Evolutionary conservation across 2,113 vertebrate species (phyloP).

Genomic region (Narcine bancroftii): DNA sequence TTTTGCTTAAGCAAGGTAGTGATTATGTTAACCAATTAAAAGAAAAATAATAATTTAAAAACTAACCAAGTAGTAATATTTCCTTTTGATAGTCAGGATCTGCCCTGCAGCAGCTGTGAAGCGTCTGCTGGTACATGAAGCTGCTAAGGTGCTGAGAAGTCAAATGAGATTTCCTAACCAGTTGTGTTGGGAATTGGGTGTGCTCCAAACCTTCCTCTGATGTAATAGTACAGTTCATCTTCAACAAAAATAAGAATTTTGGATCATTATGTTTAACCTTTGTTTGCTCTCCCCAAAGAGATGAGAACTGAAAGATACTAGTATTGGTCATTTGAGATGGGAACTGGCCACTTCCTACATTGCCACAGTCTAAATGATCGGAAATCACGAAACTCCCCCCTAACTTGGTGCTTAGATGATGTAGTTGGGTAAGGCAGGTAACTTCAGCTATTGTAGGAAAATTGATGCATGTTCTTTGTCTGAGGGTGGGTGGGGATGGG

Average conservation of each 20-base stretch:
- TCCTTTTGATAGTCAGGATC: background rate
- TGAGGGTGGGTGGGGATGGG: no score
- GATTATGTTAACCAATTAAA: slow-evolving; percentile 3
- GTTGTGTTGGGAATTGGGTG: slow-evolving; percentile 18
- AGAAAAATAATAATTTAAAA: background rate
- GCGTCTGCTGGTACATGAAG: background rate
- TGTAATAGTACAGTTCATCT: background rate
- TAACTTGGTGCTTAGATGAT: background rate
- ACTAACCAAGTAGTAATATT: background rate
- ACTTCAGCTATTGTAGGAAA: background rate
- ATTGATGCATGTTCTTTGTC: background rate
- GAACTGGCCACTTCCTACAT: background rate
- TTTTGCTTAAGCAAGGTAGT: background rate
- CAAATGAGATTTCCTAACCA: background rate
- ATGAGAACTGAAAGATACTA: background rate
- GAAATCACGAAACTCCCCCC: background rate
- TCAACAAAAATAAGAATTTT: background rate
- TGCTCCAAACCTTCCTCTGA: slow-evolving; percentile 15
- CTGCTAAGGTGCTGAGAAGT: background rate
- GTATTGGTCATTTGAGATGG: background rate
- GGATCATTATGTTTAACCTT: background rate
- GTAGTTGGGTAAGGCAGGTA: background rate
- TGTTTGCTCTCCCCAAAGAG: background rate
- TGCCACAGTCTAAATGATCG: background rate
- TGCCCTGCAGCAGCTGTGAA: slow-evolving; percentile 1